phyloP scores from a whole-genome alignment of 2,888 invertebrate genomes.

The Limnephilus lunatus region DNA sequence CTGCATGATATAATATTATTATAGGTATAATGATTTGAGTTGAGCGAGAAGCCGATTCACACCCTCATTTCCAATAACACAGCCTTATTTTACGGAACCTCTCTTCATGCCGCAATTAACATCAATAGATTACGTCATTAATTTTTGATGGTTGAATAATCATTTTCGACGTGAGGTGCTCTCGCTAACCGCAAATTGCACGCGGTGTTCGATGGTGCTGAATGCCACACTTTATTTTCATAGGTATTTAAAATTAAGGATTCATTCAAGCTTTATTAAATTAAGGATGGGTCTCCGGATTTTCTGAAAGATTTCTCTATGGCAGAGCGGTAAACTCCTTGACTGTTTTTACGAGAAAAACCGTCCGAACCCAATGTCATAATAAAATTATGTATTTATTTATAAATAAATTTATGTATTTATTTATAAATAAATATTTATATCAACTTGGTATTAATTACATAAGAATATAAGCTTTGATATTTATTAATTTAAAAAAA shows the following conservation, averaged over 20 bases:
- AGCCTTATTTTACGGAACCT: slow-evolving; percentile 30
- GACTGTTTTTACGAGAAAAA: not conserved
- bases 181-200: not conserved
- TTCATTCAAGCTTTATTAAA: not conserved
- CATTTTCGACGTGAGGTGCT: slow-evolving; percentile 56
- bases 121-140: slow-evolving; percentile 67
- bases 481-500: too few relatives aligned
- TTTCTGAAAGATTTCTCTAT: not conserved
- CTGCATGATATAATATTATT: not conserved
- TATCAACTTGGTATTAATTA: too few relatives aligned
- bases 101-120: slow-evolving; percentile 66
- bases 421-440: too few relatives aligned
- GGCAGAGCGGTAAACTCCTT: not conserved
- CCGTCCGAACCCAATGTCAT: too few relatives aligned
- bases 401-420: too few relatives aligned
- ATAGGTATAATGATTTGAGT: not conserved
- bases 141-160: slow-evolving; percentile 67
- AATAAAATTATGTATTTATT: too few relatives aligned
- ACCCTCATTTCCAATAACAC: slow-evolving; percentile 31
- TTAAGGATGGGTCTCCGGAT: not conserved
- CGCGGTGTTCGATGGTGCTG: not conserved
- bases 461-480: too few relatives aligned
- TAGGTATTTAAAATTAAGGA: not conserved
- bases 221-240: not conserved
- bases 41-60: slow-evolving; percentile 28